Base-by-base conservation (phyloP, 37 sponge, comb jelly and placozoan species). In the Chondrilla cf. caribensis region DNA sequence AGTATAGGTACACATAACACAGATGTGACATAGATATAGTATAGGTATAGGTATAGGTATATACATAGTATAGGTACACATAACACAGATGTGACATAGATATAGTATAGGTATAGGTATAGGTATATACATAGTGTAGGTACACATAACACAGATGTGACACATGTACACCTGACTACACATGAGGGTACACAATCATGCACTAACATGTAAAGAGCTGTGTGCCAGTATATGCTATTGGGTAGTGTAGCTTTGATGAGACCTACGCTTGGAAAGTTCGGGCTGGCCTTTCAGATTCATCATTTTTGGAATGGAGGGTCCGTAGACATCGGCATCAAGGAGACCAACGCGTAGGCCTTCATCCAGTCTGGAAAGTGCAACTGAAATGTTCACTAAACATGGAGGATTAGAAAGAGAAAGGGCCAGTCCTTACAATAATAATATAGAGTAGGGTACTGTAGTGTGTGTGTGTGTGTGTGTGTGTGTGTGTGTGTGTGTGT, bases 261-360 rank as follows among this genome's bases (percentile, higher is more conserved):
- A 77, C 93, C 77, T 41, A 95, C 96, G 89, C 47, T 90, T 87
- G 2, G 76, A 76, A 33, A 95, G 60, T 66, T 92, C 91, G 42
- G 98, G 98, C 25, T 82, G 84, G 17, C 79, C 90, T 14, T 78
- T 70, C 17, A 98, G 79, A 60, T 96, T 96, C 99, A 98, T 96
- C 90, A 98, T 88, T 17, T 73, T 54, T 6, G 99, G 99, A 24
- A 98, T 83, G 7, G 97, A 96, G 2, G 99, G 99, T 28, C 99
- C 99, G 68, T 85, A 98, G n/a, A 98, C 93, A 83, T 98, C 99
- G 41, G 94, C 99, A 90, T 98, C 99, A 38, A 98, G 79, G 4
- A 98, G 80, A 4, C 99, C 99, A 17, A 98, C 90, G 32, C 90
- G 65, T 38, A 82, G 79, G 6, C 70, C 68, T 87, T 87, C 42